Conservation (phyloP, 1,140 invertebrate genomes). For the Sinonovacula constricta region DNA sequence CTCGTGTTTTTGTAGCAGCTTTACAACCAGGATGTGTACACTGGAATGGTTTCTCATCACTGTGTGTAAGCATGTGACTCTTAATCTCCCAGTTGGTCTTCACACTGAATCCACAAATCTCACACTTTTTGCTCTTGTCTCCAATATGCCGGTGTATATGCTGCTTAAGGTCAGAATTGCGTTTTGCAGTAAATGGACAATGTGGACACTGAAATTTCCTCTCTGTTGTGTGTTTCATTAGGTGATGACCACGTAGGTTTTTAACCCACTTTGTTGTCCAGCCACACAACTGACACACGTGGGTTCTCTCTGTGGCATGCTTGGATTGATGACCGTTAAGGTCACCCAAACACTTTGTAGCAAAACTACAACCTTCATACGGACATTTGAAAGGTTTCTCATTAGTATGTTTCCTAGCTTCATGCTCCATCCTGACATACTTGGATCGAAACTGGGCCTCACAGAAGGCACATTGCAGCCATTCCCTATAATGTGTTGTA, state of each 20-base stretch:
- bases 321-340: background rate
- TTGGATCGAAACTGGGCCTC: no score
- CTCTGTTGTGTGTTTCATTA: background rate
- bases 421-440: background rate
- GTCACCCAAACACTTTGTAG: background rate
- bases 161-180: background rate
- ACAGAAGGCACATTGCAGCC: no score
- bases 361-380: background rate
- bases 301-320: background rate
- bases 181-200: background rate
- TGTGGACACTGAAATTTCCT: background rate
- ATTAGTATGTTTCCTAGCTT: background rate
- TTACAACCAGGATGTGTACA: background rate
- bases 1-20: background rate
- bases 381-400: background rate
- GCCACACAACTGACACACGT: background rate
- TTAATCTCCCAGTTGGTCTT: background rate
- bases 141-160: background rate
- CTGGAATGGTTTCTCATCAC: background rate
- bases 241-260: slow-evolving; percentile 38
- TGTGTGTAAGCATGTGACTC: background rate
- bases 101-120: background rate
- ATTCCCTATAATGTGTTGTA: no score
- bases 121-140: background rate
- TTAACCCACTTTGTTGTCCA: slow-evolving; percentile 37